phyloP scores from a whole-genome alignment of 2,888 invertebrate species.

The Cantharis rustica region DNA sequence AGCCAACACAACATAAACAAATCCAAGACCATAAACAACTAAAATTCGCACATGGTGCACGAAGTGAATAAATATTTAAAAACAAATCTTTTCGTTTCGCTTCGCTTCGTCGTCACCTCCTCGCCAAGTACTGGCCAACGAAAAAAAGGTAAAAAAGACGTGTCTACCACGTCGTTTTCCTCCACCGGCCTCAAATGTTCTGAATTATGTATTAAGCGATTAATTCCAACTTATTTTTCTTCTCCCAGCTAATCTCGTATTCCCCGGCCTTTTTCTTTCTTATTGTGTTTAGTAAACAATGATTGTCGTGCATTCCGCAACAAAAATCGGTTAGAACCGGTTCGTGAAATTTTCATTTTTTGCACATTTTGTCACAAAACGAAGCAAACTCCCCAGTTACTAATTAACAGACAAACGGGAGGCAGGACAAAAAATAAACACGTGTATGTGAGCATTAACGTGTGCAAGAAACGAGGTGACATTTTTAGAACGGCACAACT shows the following conservation, averaged over 20 bases:
- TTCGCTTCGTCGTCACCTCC: not conserved
- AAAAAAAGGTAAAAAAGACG: slow-evolving; percentile 16
- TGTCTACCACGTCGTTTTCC: slow-evolving; percentile 9
- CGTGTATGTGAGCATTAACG: slow-evolving; percentile 48
- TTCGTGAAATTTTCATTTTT: not conserved
- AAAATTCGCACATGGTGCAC: slow-evolving; percentile 56
- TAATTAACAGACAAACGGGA: slow-evolving; percentile 38
- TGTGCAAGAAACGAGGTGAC: slow-evolving; percentile 42
- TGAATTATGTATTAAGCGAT: slow-evolving; percentile 33
- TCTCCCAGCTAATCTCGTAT: slow-evolving; percentile 8
- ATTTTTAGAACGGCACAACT: slow-evolving; percentile 46
- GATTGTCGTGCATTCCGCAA: slow-evolving; percentile 18
- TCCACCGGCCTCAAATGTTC: slow-evolving; percentile 10
- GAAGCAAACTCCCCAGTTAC: slow-evolving; percentile 41
- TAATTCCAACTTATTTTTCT: slow-evolving; percentile 22
- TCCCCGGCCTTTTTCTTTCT: slow-evolving; percentile 7
- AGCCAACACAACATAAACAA: slow-evolving; percentile 54
- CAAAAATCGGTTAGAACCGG: not conserved
- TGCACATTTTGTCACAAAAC: slow-evolving; percentile 18
- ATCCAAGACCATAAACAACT: slow-evolving; percentile 48
- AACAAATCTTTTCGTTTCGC: not conserved
- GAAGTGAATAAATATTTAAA: slow-evolving; percentile 44
- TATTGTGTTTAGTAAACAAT: slow-evolving; percentile 17
- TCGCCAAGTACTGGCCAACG: not conserved
- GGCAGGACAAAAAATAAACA: slow-evolving; percentile 43